These are phyloP conservation scores for Microplitis demolitor DNA, from an alignment of 1,140 invertebrate genomes.

Conservation along the genomic window DNA sequence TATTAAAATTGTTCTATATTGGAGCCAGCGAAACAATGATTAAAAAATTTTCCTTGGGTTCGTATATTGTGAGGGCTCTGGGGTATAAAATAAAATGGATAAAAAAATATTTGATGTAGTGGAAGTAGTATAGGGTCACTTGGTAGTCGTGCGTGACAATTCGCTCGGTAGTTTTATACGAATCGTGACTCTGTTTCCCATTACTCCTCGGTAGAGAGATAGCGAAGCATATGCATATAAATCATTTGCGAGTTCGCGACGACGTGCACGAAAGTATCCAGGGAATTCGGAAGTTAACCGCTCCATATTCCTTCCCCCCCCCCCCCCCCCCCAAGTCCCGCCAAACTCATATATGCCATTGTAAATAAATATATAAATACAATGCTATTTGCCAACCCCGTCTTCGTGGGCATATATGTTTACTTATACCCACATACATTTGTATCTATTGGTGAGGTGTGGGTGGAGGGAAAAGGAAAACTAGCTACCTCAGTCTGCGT, in stretches of 20 bases:
- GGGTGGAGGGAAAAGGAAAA: not conserved
- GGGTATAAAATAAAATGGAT: no score
- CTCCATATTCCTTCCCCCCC: conserved; percentile 14
- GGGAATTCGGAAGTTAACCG: conserved; percentile 52
- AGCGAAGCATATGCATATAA: conserved; percentile 24
- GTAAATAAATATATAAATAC: no score
- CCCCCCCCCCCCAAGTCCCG: not conserved
- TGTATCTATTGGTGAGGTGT: not conserved
- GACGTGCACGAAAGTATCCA: conserved; percentile 48
- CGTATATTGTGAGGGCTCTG: no score
- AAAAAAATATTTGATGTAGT: not conserved
- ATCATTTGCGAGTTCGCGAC: conserved; percentile 22
- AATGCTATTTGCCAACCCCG: no score
- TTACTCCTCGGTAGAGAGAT: conserved; percentile 18
- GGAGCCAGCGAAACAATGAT: no score
- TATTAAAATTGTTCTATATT: no score
- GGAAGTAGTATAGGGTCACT: not conserved
- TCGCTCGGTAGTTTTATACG: conserved; percentile 17
- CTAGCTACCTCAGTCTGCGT: conserved; percentile 11
- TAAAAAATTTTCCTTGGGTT: no score
- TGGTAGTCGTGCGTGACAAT: conserved; percentile 11
- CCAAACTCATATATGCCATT: not conserved
- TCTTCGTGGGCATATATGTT: no score
- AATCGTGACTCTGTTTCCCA: conserved; percentile 22
- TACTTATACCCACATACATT: no score